Conservation (phyloP, 2,113 vertebrate genomes). For the Nestor notabilis region DNA sequence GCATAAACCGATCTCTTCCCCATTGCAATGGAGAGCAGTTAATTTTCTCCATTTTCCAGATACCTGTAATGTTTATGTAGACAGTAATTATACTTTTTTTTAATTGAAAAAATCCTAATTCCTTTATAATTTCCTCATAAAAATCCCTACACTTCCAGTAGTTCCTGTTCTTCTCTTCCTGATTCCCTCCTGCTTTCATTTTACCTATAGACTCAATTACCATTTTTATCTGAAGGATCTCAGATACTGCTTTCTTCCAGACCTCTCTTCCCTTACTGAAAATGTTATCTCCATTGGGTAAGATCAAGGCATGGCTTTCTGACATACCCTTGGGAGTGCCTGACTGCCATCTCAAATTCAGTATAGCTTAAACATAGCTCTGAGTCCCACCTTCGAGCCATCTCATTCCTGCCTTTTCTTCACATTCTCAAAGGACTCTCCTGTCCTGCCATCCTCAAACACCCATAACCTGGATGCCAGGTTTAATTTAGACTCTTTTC, state of each 20-base stretch:
- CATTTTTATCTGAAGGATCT: neutral
- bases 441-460: neutral
- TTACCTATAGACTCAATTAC: neutral
- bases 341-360: neutral
- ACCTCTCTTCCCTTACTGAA: neutral
- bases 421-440: neutral
- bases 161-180: neutral
- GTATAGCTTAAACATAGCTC: neutral
- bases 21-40: neutral
- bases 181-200: neutral
- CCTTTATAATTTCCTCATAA: neutral
- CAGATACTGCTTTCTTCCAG: neutral
- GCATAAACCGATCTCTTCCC: neutral
- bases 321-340: neutral
- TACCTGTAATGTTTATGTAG: neutral
- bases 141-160: neutral
- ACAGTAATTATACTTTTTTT: neutral
- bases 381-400: neutral
- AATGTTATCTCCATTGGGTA: neutral
- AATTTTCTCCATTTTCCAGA: neutral
- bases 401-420: neutral
- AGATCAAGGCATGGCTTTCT: neutral
- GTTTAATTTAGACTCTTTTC: neutral
- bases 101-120: neutral
- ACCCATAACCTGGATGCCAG: neutral